phyloP scores from a whole-genome alignment of 2,888 invertebrate genomes.

The Baccha elongata region DNA sequence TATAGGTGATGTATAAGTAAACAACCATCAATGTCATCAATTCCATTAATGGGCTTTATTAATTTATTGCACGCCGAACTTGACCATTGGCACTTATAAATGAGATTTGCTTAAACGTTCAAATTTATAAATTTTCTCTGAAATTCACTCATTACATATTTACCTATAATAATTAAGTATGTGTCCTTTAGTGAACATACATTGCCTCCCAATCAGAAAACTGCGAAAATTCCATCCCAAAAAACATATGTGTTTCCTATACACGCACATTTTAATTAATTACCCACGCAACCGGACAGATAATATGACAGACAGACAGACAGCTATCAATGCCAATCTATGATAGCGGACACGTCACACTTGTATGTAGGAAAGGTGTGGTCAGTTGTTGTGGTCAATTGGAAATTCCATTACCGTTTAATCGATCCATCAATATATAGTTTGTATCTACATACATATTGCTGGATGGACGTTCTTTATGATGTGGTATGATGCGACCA shows the following conservation, averaged over 20 bases:
- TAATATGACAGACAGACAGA: constrained; percentile 23
- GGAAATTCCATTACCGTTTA: constrained; percentile 60
- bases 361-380: constrained; percentile 34
- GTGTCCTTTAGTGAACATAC: not conserved
- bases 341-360: not conserved
- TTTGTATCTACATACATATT: not conserved
- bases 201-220: not conserved
- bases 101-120: constrained; percentile 45
- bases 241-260: constrained; percentile 46
- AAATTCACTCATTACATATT: not conserved
- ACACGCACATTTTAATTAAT: constrained; percentile 59
- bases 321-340: constrained; percentile 34
- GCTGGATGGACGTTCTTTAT: constrained; percentile 10
- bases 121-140: not conserved
- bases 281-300: constrained; percentile 40
- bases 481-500: constrained; percentile 18
- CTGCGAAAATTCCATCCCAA: constrained; percentile 9
- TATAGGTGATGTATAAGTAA: constrained; percentile 9
- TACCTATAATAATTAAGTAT: not conserved
- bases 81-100: constrained; percentile 30
- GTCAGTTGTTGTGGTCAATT: constrained; percentile 64
- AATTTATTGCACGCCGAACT: constrained; percentile 21
- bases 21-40: constrained; percentile 20
- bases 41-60: constrained; percentile 35
- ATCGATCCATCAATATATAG: constrained; percentile 40